Evolutionary conservation across 2,888 invertebrate species (phyloP), one percentile per base, ranked within the genome.

Genomic region (Eupeodes luniger): DNA sequence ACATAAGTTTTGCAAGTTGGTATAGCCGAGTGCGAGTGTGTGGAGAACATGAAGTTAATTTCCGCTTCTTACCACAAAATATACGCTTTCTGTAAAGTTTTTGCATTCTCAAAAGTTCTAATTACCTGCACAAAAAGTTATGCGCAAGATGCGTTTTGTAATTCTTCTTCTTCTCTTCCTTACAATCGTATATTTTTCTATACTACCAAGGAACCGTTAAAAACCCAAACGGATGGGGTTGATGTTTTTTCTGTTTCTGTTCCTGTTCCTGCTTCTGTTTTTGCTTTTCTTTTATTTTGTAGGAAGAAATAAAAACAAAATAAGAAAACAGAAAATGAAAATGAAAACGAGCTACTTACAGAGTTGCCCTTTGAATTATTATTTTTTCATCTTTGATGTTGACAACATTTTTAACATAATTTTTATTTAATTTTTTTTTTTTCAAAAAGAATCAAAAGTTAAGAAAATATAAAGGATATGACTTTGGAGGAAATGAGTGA

Each of bases 41-140:
- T 59, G 78, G 61, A 14, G 57, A 75, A 70, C 86, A 86, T 75
- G 83, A 82, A 86, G 86, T 86, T 86, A 79, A 86, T 86, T 82
- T 86, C 78, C 78, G 74, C 82, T 82, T 69, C 59, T 75, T 83
- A 75, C 86, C 75, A 57, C 82, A 79, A 75, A 85, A 82, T 78
- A 34, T 51, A 55, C 47, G 82, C 69, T 70, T 64, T 57, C 4
- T 27, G 27, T 27, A 66, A 66, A 66, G 66, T 66, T 47, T 66
- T 49, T 66, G 66, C 47, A 47, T 47, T 47, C 69, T 62, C 67
- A 82, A 86, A 69, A 86, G 67, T 86, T 82, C 82, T 79, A 82
- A 86, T 86, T 82, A 86, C 86, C 86, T 86, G 78, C 62, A 82
- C 27, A 59, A 59, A 78, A 79, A 82, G 69, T 82, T 86, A 64